Conservation (phyloP, 1,140 invertebrate genomes). For the Aphis gossypii region DNA sequence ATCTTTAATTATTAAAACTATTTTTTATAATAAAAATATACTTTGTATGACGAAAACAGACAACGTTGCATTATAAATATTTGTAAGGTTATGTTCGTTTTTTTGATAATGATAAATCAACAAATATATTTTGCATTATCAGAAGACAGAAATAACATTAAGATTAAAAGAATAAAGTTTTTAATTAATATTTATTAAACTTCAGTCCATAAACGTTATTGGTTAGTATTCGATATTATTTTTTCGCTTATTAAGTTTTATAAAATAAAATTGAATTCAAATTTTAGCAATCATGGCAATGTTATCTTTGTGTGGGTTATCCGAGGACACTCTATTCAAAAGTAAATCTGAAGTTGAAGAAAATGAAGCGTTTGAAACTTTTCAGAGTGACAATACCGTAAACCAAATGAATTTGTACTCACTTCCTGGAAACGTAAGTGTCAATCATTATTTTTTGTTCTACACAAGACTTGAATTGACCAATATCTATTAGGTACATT, state of each 20-base stretch:
- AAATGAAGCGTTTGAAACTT: slow-evolving; percentile 40
- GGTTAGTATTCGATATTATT: neutral
- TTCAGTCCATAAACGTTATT: neutral
- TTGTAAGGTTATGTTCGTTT: slow-evolving; percentile 30
- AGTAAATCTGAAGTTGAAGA: slow-evolving; percentile 48
- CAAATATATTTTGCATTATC: slow-evolving; percentile 32
- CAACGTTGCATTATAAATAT: slow-evolving; percentile 5
- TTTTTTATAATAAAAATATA: neutral
- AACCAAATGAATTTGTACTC: slow-evolving; percentile 55
- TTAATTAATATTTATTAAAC: neutral
- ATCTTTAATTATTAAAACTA: neutral
- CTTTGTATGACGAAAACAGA: neutral
- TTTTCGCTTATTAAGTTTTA: neutral
- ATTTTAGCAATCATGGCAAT: slow-evolving; percentile 26
- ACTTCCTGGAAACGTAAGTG: slow-evolving; percentile 54
- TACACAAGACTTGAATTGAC: no score
- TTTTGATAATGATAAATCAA: slow-evolving; percentile 52
- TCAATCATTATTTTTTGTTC: neutral
- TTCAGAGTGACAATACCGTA: slow-evolving; percentile 45
- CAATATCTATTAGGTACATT: no score
- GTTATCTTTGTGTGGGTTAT: slow-evolving; percentile 45
- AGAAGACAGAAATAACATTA: no score
- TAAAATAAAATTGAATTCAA: neutral
- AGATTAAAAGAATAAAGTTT: neutral
- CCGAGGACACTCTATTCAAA: slow-evolving; percentile 44